Evolutionary conservation across 2,888 invertebrate genomes (phyloP).

Genomic region (Dicyrtoma fusca): DNA sequence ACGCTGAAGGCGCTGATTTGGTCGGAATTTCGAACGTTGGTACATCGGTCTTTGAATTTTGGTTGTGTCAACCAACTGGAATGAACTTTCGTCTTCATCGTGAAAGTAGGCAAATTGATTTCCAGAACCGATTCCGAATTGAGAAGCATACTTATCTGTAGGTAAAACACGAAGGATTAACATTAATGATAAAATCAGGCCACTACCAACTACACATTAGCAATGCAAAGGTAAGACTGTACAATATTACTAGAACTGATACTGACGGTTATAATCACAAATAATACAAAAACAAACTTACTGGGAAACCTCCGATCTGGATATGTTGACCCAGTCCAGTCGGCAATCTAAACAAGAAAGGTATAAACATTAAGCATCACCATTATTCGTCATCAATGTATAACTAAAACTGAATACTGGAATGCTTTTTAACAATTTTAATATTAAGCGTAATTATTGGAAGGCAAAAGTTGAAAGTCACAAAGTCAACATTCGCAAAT

Average conservation of each 20-base stretch:
- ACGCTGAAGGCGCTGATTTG: conserved; percentile 71
- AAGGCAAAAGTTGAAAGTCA: no score
- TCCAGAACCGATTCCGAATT: conserved; percentile 73
- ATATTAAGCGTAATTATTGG: no score
- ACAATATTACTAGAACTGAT: no score
- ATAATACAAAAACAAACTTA: conserved; percentile 65
- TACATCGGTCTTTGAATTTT: conserved; percentile 87
- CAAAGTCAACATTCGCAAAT: no score
- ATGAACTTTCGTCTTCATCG: conserved; percentile 97
- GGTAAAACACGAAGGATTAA: no score
- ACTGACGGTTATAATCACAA: no score
- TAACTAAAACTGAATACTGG: no score
- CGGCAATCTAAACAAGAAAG: conserved; percentile 70
- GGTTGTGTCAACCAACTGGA: conserved; percentile 96
- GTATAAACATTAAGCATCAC: conserved; percentile 1
- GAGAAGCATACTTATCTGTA: conserved; percentile 84
- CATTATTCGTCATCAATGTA: neutral
- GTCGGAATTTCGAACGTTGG: conserved; percentile 87
- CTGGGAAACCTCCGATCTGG: conserved; percentile 93
- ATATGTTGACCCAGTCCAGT: conserved; percentile 93
- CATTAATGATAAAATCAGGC: no score
- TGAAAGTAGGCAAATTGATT: conserved; percentile 98
- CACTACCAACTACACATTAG: no score
- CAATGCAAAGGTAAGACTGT: no score
- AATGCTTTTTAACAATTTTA: no score